These are phyloP conservation scores for Geotrypetes seraphini DNA, from an alignment of 2,797 vertebrate genomes.

Conservation along the genomic window DNA sequence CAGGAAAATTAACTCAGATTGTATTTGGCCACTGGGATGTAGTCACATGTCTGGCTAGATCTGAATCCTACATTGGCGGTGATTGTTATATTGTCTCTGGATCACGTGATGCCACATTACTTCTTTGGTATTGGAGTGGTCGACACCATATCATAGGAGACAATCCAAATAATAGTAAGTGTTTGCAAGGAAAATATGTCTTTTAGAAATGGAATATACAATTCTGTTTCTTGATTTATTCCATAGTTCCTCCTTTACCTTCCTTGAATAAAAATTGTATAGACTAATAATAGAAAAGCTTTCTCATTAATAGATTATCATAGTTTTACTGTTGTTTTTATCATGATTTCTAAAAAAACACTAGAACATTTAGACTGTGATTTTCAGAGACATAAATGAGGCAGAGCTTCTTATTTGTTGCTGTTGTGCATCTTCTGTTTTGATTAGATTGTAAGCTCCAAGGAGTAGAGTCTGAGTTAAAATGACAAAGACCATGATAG, in stretches of 20 bases:
- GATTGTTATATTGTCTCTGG: conserved; percentile 97
- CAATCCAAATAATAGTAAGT: conserved; percentile 97
- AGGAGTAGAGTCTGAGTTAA: too few species aligned
- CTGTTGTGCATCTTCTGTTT: too few species aligned
- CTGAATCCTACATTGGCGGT: conserved; percentile 93
- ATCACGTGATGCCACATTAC: conserved; percentile 86
- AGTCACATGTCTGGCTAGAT: conserved; percentile 89
- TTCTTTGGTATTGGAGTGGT: conserved; percentile 97
- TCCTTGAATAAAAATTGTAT: neutral
- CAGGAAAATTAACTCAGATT: conserved; percentile 95
- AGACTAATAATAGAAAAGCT: too few species aligned
- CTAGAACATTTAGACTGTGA: too few species aligned
- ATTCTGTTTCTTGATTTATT: neutral
- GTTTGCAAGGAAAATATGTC: neutral
- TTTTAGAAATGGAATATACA: neutral
- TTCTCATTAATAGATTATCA: too few species aligned
- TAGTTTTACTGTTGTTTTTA: too few species aligned
- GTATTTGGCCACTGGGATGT: conserved; percentile 98
- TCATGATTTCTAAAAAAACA: too few species aligned
- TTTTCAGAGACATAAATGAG: too few species aligned
- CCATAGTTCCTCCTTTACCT: neutral
- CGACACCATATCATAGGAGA: conserved; percentile 95
- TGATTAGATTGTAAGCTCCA: too few species aligned
- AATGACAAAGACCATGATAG: too few species aligned
- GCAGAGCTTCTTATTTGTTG: too few species aligned